These are phyloP conservation scores for Blastobasis lacticolella DNA, from an alignment of 2,888 invertebrate genomes.

Conservation along the genomic window DNA sequence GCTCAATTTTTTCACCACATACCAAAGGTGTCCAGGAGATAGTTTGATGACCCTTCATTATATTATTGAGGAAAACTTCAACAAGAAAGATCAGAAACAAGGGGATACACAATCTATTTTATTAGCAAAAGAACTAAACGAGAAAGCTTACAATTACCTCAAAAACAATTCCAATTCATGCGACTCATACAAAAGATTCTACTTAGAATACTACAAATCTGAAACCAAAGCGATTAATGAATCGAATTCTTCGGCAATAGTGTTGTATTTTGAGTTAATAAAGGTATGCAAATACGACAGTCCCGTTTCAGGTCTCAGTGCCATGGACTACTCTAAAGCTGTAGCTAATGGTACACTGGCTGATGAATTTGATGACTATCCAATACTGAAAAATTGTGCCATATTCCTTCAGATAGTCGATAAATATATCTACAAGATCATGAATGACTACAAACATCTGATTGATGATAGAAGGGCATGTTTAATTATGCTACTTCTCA, in stretches of 20 bases:
- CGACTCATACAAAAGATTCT: constrained; percentile 37
- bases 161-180: constrained; percentile 4
- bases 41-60: constrained; percentile 23
- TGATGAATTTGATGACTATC: constrained; percentile 66
- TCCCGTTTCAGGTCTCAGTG: constrained; percentile 19
- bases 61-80: constrained; percentile 16
- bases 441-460: constrained; percentile 30
- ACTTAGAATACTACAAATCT: constrained; percentile 33
- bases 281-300: constrained; percentile 20
- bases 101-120: too few species aligned
- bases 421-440: constrained; percentile 44
- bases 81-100: too few species aligned
- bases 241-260: constrained; percentile 53
- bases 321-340: constrained; percentile 65
- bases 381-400: constrained; percentile 69
- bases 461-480: constrained; percentile 52
- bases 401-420: constrained; percentile 62
- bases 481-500: constrained; percentile 58
- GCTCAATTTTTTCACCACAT: constrained; percentile 36
- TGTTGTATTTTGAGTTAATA: constrained; percentile 57
- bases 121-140: constrained; percentile 24
- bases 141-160: constrained; percentile 24
- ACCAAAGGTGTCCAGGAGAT: constrained; percentile 39
- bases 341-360: constrained; percentile 52
- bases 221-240: constrained; percentile 19